Conservation (phyloP, 2,888 invertebrate species). For the Apotomis capreana region DNA sequence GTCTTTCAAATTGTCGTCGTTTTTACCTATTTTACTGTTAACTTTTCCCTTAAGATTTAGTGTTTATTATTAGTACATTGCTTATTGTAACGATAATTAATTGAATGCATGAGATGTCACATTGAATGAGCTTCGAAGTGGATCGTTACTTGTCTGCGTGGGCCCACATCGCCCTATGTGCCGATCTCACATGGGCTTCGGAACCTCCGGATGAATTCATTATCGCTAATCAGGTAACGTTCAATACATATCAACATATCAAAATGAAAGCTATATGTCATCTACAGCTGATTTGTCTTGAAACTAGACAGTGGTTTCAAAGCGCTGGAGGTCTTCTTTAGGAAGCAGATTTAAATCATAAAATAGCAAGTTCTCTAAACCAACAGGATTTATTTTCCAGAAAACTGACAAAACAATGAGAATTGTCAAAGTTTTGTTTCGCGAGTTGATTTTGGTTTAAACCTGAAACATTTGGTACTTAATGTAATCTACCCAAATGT, state of each 20-base stretch:
- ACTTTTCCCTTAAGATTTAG: slow-evolving; percentile 76
- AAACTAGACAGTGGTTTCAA: not conserved
- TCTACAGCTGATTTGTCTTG: slow-evolving; percentile 20
- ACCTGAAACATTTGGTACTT: no score
- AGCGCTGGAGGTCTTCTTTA: no score
- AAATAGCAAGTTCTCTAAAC: no score
- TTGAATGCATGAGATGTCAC: slow-evolving; percentile 77
- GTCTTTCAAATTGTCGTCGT: slow-evolving; percentile 80
- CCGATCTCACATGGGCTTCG: slow-evolving; percentile 79
- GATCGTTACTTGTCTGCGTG: slow-evolving; percentile 78
- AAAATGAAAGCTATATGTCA: slow-evolving; percentile 23
- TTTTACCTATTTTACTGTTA: slow-evolving; percentile 79
- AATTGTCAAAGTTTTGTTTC: no score
- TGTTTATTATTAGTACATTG: slow-evolving; percentile 75
- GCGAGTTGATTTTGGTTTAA: no score
- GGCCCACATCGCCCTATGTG: slow-evolving; percentile 81
- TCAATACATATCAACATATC: slow-evolving; percentile 21
- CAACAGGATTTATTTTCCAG: no score
- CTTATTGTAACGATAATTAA: slow-evolving; percentile 74
- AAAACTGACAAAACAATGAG: no score
- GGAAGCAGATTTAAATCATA: no score
- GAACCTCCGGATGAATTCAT: slow-evolving; percentile 79
- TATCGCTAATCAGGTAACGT: slow-evolving; percentile 76
- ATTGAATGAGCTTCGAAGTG: slow-evolving; percentile 83
- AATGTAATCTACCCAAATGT: no score